A percentile compares a stretch with the other conserved stretches of the same genome.
Evolutionary conservation across 1,140 invertebrate species (phyloP).

Genomic region (Ditylenchus dipsaci): DNA sequence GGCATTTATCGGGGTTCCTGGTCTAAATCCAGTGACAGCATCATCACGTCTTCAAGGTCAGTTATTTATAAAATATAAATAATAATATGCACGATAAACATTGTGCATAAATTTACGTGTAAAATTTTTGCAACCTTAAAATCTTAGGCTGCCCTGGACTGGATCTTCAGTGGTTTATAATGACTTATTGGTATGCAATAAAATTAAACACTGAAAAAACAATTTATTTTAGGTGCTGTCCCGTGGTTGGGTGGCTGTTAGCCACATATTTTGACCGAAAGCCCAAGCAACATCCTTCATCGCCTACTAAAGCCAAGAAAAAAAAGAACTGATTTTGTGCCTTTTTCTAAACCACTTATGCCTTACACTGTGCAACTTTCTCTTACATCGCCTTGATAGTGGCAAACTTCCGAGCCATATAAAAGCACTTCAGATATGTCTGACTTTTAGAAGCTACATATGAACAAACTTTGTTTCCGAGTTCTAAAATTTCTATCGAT

Average conservation of each 20-base stretch:
- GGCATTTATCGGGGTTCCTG: constrained; percentile 46
- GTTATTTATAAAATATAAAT: too few relatives aligned
- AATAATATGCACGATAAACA: too few relatives aligned
- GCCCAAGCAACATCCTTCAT: too few relatives aligned
- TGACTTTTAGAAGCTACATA: too few relatives aligned
- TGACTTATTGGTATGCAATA: constrained; percentile 7
- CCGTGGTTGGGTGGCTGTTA: constrained; percentile 37
- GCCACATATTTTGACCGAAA: constrained; percentile 33
- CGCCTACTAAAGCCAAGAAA: neutral
- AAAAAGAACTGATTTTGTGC: constrained; percentile 7
- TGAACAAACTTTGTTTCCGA: too few relatives aligned
- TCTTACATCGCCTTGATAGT: too few relatives aligned
- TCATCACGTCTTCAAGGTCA: constrained; percentile 40
- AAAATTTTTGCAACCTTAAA: too few relatives aligned
- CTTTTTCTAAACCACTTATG: neutral
- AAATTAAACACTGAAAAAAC: neutral
- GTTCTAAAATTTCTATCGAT: too few relatives aligned
- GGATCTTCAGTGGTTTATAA: constrained; percentile 37
- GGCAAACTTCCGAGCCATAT: too few relatives aligned
- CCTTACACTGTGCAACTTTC: neutral
- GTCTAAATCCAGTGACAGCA: constrained; percentile 49
- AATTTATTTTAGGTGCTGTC: constrained; percentile 2
- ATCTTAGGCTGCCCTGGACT: constrained; percentile 39
- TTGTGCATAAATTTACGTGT: too few relatives aligned
- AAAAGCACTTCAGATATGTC: too few relatives aligned